These are phyloP conservation scores for Zoanthus sansibaricus DNA, from an alignment of 92 coral and sea anemone genomes.

Conservation along the genomic window DNA sequence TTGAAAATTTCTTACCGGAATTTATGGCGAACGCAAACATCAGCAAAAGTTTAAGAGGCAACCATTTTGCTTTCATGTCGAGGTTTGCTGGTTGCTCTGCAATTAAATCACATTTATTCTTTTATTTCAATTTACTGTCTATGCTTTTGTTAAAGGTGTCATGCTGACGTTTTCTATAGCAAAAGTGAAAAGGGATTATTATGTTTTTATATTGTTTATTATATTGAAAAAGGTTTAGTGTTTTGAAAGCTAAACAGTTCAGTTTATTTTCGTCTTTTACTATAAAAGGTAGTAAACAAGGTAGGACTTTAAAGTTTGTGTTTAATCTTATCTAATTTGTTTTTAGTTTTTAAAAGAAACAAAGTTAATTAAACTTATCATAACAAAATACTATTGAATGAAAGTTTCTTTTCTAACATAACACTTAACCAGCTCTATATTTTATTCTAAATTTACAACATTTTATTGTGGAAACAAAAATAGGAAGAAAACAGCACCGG, in stretches of 20 bases:
- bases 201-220: neutral
- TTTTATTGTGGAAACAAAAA: neutral
- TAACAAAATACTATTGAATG: neutral
- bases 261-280: neutral
- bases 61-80: conserved; percentile 19
- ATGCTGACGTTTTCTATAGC: neutral
- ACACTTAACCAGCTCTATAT: neutral
- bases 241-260: neutral
- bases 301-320: neutral
- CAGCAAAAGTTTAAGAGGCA: neutral
- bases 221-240: neutral
- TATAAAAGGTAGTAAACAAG: neutral
- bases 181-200: neutral
- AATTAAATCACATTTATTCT: neutral
- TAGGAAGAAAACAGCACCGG: neutral
- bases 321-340: neutral
- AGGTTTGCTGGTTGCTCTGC: conserved; percentile 40
- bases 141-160: too few relatives aligned
- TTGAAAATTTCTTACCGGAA: neutral
- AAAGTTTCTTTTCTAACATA: neutral
- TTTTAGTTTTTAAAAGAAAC: neutral
- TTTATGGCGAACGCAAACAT: neutral
- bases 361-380: neutral
- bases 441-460: neutral
- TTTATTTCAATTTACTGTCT: neutral